Evolutionary conservation across 2,888 invertebrate genomes (phyloP).

Genomic region (Harpagoxenus sublaevis): DNA sequence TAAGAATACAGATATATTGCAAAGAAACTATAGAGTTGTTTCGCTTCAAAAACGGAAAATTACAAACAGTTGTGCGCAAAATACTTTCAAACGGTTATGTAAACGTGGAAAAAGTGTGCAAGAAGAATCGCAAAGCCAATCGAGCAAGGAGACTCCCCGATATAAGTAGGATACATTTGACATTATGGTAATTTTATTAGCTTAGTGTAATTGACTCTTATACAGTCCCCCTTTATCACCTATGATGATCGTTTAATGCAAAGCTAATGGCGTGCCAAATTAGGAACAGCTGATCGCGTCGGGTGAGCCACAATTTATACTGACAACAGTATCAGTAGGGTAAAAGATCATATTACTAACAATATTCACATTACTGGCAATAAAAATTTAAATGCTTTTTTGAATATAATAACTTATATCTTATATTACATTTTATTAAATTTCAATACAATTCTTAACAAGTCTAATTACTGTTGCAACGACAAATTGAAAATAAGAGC

Average conservation of each 20-base stretch:
- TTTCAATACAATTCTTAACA: not conserved
- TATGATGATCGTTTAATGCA: constrained; percentile 1
- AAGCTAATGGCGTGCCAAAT: constrained; percentile 29
- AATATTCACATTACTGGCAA: not conserved
- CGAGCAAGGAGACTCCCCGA: not conserved
- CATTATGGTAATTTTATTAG: constrained; percentile 30
- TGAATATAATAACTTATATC: not conserved
- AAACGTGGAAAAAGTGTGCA: not conserved
- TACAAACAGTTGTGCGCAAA: not conserved
- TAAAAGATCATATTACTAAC: constrained; percentile 2
- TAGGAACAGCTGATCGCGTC: constrained; percentile 40
- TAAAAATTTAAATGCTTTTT: not conserved
- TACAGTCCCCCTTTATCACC: constrained; percentile 11
- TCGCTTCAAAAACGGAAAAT: not conserved
- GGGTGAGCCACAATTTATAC: not conserved
- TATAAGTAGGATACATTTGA: not conserved
- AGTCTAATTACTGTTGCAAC: not conserved
- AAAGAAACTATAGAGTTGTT: not conserved
- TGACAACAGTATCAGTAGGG: not conserved
- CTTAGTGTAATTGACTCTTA: not conserved
- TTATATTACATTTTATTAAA: not conserved
- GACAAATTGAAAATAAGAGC: not conserved
- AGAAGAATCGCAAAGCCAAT: not conserved
- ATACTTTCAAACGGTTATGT: not conserved
- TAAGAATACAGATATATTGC: not conserved